Base-by-base conservation (phyloP, 2,113 vertebrate genomes). In the Sardina pilchardus region DNA sequence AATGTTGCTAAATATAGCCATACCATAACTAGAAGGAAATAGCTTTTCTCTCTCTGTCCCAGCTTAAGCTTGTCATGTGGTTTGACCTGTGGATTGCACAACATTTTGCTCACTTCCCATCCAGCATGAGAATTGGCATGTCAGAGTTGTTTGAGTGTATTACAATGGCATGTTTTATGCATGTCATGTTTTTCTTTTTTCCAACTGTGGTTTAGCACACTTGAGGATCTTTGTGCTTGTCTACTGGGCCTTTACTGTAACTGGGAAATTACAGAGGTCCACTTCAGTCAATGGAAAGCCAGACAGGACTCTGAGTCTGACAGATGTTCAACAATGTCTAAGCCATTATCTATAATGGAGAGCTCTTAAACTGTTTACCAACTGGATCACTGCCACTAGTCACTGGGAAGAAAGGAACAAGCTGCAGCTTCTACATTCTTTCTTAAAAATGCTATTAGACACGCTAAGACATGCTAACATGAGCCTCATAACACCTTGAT, bases 1-100 rank as follows among this genome's bases (percentile, higher is more conserved):
- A 83, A 30, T 82, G 21, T 4, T 34, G 42, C 43, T 87, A 87
- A 81, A 82, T 83, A 81, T 83, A 88, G 84, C 81, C 82, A 82
- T 81, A 80, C 50, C 19, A 17, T 71, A n/a, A 42, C 39, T 42
- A 42, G 84, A 83, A 87, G 83, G 48, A 50, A 85, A 89, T 47
- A 53, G 81, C 81, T 63, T 42, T 45, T 84, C 42, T 81, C 19
- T 81, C 71, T 8, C 56, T 12, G 71, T 34, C 26, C 30, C 71
- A 14, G 9, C 34, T 34, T 78, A 78, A 78, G 71, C 71, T 34
- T 78, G n/a, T 78, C 34, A 5, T 78, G 71, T 78, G 34, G 34
- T 34, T 36, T 78, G 71, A 78, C 71, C 21, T 12, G 63, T 71
- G n/a, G n/a, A 26, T 34, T 34, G n/a, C 26, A 71, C 63, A 26